Evolutionary conservation across 2,113 vertebrate species (phyloP).

Genomic region (Chamaea fasciata): DNA sequence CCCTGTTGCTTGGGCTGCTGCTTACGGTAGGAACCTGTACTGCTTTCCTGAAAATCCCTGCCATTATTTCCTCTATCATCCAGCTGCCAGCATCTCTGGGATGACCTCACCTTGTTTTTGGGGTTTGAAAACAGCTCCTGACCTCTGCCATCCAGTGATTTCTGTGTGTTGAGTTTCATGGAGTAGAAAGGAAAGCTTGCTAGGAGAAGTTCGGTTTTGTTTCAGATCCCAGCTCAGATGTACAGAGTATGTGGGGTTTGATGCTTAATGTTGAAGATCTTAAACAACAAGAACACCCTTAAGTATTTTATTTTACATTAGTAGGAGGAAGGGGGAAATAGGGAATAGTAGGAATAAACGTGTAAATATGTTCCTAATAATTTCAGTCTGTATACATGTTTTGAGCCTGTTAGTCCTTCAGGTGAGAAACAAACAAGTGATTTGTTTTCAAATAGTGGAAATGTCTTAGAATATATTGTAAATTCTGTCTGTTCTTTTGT

Average conservation of each 20-base stretch:
- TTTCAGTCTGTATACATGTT: background rate
- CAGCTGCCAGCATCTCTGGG: background rate
- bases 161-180: background rate
- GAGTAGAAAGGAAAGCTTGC: background rate
- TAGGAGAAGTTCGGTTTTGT: background rate
- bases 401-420: background rate
- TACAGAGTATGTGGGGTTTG: background rate
- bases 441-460: background rate
- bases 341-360: background rate
- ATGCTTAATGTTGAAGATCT: background rate
- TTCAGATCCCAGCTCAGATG: background rate
- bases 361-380: background rate
- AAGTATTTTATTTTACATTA: background rate
- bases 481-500: background rate
- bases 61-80: background rate
- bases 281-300: background rate
- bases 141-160: background rate
- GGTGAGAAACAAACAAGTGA: background rate
- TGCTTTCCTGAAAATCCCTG: background rate
- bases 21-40: slow-evolving; percentile 77
- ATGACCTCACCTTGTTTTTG: background rate
- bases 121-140: background rate
- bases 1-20: slow-evolving; percentile 84
- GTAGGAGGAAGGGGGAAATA: background rate
- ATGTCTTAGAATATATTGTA: background rate